These are phyloP conservation scores for Pluvialis apricaria DNA, from an alignment of 2,113 vertebrate species.

Conservation along the genomic window DNA sequence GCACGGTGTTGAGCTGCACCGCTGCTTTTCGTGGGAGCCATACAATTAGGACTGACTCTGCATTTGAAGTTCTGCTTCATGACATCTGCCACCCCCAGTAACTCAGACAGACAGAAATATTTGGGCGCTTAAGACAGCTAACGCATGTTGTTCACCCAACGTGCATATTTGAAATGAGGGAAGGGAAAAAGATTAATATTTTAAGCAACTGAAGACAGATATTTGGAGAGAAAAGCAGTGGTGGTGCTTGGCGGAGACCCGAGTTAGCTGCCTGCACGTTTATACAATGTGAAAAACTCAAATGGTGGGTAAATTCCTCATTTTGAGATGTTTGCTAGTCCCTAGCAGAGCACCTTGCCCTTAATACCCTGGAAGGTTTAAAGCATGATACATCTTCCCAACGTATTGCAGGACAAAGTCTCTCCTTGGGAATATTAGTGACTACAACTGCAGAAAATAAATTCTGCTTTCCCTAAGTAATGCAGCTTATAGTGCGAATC, in stretches of 20 bases:
- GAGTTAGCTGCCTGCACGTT: background rate
- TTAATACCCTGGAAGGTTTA: background rate
- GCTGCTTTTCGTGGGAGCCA: background rate
- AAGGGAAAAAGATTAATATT: background rate
- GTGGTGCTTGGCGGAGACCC: background rate
- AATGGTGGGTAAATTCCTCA: background rate
- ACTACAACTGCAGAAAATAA: conserved; percentile 15
- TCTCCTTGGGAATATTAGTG: conserved; percentile 35
- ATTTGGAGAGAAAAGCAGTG: background rate
- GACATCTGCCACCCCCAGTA: background rate
- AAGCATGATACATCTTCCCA: background rate
- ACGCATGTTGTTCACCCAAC: rapidly evolving
- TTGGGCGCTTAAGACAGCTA: background rate
- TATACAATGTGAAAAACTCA: background rate
- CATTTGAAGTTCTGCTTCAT: background rate
- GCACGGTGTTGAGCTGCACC: background rate
- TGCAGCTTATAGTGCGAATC: background rate
- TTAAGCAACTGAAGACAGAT: background rate
- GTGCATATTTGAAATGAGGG: rapidly evolving
- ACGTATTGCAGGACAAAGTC: background rate
- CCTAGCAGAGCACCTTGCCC: background rate
- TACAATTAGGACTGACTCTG: background rate
- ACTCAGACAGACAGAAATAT: background rate
- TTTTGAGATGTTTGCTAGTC: background rate
- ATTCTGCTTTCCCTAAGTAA: conserved; percentile 14